phyloP scores from a whole-genome alignment of 2,888 invertebrate species.

The Melipona beecheii region DNA sequence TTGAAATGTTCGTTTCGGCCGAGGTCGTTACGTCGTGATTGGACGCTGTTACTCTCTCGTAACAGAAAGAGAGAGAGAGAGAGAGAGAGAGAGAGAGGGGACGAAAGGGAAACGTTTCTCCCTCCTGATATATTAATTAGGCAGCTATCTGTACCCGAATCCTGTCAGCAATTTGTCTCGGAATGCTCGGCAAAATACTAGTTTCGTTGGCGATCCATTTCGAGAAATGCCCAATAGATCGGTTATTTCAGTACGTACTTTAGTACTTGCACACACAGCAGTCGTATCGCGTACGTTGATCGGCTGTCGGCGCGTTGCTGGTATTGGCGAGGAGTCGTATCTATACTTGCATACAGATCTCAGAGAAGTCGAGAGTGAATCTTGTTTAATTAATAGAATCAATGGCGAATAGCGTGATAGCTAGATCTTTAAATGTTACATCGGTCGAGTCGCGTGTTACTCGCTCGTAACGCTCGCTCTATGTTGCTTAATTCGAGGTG shows the following conservation, averaged over 20 bases:
- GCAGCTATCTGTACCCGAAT: constrained; percentile 8
- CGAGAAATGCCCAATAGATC: constrained; percentile 11
- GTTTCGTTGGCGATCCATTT: constrained; percentile 44
- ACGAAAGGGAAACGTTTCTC: constrained; percentile 41
- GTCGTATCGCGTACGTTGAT: constrained; percentile 35
- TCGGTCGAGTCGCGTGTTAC: constrained; percentile 46
- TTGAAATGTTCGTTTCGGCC: constrained; percentile 55
- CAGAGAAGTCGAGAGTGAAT: constrained; percentile 47
- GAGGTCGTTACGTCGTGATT: constrained; percentile 49
- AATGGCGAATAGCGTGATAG: constrained; percentile 43
- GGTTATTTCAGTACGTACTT: background rate
- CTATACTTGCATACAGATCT: constrained; percentile 16
- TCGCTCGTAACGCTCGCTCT: constrained; percentile 22
- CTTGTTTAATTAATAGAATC: constrained; percentile 61
- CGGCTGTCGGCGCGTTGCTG: constrained; percentile 23
- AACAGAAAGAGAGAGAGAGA: background rate
- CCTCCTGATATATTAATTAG: constrained; percentile 58
- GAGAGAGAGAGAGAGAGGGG: constrained; percentile 4
- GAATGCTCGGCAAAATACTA: constrained; percentile 46
- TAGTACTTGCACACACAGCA: too few species aligned
- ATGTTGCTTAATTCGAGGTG: constrained; percentile 53
- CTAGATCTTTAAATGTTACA: constrained; percentile 44
- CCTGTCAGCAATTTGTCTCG: constrained; percentile 55
- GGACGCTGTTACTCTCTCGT: constrained; percentile 35
- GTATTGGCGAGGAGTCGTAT: background rate